These are phyloP conservation scores for Bradypus variegatus DNA, from an alignment of 2,797 vertebrate genomes.

Conservation along the genomic window DNA sequence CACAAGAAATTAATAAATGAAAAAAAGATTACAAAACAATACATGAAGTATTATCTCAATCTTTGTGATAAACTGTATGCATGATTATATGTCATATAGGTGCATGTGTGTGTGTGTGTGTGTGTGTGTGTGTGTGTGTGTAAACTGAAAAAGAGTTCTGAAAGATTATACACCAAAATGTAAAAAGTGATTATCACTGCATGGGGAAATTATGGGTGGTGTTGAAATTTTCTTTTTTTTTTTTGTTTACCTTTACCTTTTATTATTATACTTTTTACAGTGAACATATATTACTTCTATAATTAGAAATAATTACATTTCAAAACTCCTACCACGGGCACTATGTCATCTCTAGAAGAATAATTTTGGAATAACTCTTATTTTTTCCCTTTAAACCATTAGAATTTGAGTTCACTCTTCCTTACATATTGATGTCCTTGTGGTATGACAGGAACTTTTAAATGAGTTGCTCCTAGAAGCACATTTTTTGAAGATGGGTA, in stretches of 20 bases:
- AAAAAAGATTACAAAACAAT: neutral
- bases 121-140: neutral
- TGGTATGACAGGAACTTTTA: slow-evolving; percentile 26
- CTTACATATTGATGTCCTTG: slow-evolving; percentile 22
- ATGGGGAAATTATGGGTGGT: neutral
- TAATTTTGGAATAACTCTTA: neutral
- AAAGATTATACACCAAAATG: neutral
- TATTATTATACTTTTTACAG: neutral
- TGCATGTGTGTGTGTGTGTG: neutral
- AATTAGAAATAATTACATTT: neutral
- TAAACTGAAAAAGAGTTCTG: neutral
- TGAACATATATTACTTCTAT: neutral
- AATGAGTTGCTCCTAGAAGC: slow-evolving; percentile 27
- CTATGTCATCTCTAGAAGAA: slow-evolving; percentile 1
- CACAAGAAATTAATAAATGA: neutral
- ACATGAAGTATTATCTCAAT: neutral
- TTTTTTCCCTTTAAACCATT: neutral
- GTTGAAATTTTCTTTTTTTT: neutral
- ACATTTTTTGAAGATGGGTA: slow-evolving; percentile 17
- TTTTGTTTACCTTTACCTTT: neutral
- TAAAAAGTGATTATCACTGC: neutral
- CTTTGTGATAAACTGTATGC: neutral
- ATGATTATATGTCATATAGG: neutral
- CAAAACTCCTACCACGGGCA: neutral
- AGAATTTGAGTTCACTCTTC: slow-evolving; percentile 16